A percentile compares a stretch with the other conserved stretches of the same genome.
Conservation (phyloP, 1,140 invertebrate genomes). For the Sinella curviseta region DNA sequence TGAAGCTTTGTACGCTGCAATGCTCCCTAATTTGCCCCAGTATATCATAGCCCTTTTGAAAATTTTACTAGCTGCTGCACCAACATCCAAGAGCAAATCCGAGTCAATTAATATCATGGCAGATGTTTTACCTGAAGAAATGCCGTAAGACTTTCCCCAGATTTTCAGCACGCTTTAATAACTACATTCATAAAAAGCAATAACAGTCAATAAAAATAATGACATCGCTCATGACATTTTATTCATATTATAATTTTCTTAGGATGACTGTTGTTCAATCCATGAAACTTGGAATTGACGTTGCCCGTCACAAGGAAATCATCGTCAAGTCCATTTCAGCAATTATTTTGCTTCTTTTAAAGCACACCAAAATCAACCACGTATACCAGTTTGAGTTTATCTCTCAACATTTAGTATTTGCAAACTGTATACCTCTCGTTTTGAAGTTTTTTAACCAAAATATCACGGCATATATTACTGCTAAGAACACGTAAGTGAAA, state of each 20-base stretch:
- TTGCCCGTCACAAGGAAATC: slow-evolving; percentile 98
- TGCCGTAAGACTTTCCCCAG: slow-evolving; percentile 69
- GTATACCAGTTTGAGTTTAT: slow-evolving; percentile 99
- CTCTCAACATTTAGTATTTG: slow-evolving; percentile 97
- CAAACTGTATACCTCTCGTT: slow-evolving; percentile 97
- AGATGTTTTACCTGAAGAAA: slow-evolving; percentile 94
- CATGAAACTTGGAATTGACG: slow-evolving; percentile 94
- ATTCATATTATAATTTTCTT: slow-evolving; percentile 46
- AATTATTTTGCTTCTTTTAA: slow-evolving; percentile 87
- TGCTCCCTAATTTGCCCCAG: slow-evolving; percentile 89
- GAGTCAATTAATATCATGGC: slow-evolving; percentile 98
- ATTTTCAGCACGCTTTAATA: not conserved
- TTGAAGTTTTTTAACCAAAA: slow-evolving; percentile 99
- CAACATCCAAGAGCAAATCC: slow-evolving; percentile 95
- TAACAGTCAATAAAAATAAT: not conserved
- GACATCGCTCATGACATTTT: not conserved
- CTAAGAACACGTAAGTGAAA: slow-evolving; percentile 79
- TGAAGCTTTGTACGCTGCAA: slow-evolving; percentile 59
- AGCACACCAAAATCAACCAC: slow-evolving; percentile 99
- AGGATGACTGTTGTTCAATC: slow-evolving; percentile 94
- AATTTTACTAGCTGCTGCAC: slow-evolving; percentile 93
- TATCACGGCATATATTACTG: slow-evolving; percentile 90
- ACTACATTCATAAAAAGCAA: not conserved
- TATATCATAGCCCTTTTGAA: slow-evolving; percentile 97
- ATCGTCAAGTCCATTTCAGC: slow-evolving; percentile 97